These are phyloP conservation scores for Nephila pilipes DNA, from an alignment of 1,140 invertebrate species.

Conservation along the genomic window DNA sequence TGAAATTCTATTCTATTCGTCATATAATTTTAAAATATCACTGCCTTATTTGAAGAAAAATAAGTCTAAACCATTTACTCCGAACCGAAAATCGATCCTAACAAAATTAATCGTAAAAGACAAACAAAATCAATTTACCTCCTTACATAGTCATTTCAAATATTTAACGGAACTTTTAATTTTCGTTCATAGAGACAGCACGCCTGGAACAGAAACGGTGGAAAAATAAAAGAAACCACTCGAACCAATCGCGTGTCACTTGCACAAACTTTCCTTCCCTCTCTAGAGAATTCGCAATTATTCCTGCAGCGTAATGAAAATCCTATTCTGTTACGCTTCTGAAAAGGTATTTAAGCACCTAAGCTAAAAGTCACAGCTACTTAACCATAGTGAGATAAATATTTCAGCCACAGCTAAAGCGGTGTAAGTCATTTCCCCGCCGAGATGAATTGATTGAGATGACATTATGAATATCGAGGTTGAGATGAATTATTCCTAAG, in stretches of 20 bases:
- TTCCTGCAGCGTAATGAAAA: conserved; percentile 24
- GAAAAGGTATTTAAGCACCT: conserved; percentile 51
- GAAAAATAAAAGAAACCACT: neutral
- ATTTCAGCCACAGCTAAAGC: neutral
- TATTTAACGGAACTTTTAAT: neutral
- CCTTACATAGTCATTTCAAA: no score
- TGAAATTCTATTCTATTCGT: no score
- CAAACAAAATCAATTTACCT: no score
- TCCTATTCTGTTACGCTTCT: conserved; percentile 24
- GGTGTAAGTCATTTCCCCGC: neutral
- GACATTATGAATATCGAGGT: conserved; percentile 20
- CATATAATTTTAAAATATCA: no score
- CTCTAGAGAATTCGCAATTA: conserved; percentile 30
- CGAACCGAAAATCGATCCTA: no score
- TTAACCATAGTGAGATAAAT: conserved; percentile 38
- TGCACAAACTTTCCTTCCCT: neutral
- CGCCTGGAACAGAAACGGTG: neutral
- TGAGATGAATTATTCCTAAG: conserved; percentile 23
- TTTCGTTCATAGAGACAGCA: neutral
- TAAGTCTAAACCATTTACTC: no score
- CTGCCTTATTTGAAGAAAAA: no score
- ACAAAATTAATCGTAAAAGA: no score
- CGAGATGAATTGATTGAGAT: conserved; percentile 28
- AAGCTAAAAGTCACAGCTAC: conserved; percentile 60
- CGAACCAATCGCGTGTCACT: neutral